These are phyloP conservation scores for Coreoperca whiteheadi DNA, from an alignment of 2,113 vertebrate genomes.

Conservation along the genomic window DNA sequence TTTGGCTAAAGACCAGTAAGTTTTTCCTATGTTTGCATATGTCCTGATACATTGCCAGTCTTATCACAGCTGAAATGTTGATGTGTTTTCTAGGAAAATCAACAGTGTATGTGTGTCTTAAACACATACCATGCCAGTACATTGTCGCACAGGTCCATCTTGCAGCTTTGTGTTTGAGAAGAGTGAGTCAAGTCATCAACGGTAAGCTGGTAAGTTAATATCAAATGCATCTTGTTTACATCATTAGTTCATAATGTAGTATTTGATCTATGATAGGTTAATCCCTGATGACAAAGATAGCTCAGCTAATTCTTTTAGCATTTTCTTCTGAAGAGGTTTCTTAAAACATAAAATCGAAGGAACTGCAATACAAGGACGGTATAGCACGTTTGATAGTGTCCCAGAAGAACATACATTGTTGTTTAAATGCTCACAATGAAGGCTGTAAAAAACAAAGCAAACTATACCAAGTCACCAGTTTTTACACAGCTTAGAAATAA, in stretches of 20 bases:
- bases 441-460: neutral
- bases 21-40: conserved; percentile 74
- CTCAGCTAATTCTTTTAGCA: neutral
- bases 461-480: neutral
- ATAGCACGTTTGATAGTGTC: neutral
- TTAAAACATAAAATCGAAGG: neutral
- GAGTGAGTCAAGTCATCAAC: conserved; percentile 26
- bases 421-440: neutral
- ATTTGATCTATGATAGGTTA: neutral
- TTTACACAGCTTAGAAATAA: neutral
- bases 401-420: neutral
- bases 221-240: neutral
- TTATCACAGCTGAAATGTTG: conserved; percentile 24
- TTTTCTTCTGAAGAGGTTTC: neutral
- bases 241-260: neutral
- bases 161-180: neutral
- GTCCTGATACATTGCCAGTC: conserved; percentile 14
- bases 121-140: neutral
- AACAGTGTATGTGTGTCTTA: conserved; percentile 40
- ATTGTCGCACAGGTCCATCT: neutral
- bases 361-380: neutral
- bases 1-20: conserved; percentile 19
- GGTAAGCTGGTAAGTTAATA: conserved; percentile 68
- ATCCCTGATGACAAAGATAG: neutral
- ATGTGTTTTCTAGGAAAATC: conserved; percentile 73